Conservation (phyloP, 2,888 invertebrate genomes). For the Cosmia pyralina region DNA sequence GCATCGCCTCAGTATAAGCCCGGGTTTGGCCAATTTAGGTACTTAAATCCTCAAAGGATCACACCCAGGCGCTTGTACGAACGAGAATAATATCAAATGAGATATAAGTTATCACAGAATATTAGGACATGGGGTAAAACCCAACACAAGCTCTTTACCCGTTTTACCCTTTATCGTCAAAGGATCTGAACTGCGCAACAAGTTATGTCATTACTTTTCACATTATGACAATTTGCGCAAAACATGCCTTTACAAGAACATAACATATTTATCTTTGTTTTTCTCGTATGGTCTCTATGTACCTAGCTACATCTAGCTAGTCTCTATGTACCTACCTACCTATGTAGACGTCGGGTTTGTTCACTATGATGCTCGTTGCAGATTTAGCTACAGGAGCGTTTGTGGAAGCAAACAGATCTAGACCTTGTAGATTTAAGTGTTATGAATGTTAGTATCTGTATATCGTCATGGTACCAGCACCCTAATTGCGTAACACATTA, state of each 20-base stretch:
- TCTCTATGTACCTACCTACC: too few species aligned
- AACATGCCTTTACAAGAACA: not conserved
- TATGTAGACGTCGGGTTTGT: not conserved
- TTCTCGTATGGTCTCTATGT: too few species aligned
- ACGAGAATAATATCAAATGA: not conserved
- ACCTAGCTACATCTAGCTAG: too few species aligned
- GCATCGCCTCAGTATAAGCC: not conserved
- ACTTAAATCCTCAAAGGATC: slow-evolving; percentile 19
- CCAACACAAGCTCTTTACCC: not conserved
- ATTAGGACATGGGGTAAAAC: not conserved
- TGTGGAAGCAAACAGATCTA: not conserved
- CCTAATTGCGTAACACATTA: too few species aligned
- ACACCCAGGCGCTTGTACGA: not conserved
- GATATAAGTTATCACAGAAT: not conserved
- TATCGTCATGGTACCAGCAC: too few species aligned
- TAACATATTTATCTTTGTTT: slow-evolving; percentile 15
- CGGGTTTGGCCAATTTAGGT: not conserved
- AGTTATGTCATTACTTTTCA: not conserved
- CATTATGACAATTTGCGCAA: not conserved
- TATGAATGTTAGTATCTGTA: too few species aligned
- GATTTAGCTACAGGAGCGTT: slow-evolving; percentile 1
- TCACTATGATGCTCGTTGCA: not conserved
- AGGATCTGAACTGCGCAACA: slow-evolving; percentile 2
- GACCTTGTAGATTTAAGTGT: too few species aligned
- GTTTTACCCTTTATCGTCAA: not conserved